A percentile compares a stretch with the other conserved stretches of the same genome.
These are phyloP conservation scores for Lamproptera curius DNA, from an alignment of 2,888 invertebrate species.

Conservation along the genomic window DNA sequence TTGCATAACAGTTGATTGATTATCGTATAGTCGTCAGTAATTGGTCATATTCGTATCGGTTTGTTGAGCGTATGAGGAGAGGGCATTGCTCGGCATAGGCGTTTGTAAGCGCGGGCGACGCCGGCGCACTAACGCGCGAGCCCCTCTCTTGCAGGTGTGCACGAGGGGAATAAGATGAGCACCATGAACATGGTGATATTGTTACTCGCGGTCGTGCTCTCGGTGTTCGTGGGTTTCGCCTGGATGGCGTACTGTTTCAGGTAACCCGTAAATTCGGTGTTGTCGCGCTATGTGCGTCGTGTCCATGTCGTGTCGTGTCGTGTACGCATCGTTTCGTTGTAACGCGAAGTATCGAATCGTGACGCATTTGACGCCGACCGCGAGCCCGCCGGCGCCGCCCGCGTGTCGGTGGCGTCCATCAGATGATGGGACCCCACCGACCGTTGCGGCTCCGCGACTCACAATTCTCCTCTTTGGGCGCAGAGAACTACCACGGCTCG, in stretches of 20 bases:
- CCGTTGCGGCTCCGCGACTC: constrained; percentile 42
- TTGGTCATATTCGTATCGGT: too few relatives aligned
- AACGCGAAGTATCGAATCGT: constrained; percentile 40
- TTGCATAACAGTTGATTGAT: not conserved
- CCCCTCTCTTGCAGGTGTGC: constrained; percentile 83
- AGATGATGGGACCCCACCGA: constrained; percentile 39
- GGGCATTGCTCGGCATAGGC: constrained; percentile 63
- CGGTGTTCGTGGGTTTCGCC: constrained; percentile 97
- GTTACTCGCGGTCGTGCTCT: constrained; percentile 94
- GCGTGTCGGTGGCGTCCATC: constrained; percentile 32
- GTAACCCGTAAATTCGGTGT: constrained; percentile 80
- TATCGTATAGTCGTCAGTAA: not conserved
- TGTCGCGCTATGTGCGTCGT: constrained; percentile 68
- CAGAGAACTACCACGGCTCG: constrained; percentile 98
- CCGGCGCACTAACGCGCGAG: constrained; percentile 74
- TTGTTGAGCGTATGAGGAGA: constrained; percentile 15
- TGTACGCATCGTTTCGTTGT: constrained; percentile 51
- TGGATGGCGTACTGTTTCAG: constrained; percentile 97
- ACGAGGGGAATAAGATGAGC: constrained; percentile 90
- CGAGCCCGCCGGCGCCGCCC: constrained; percentile 45
- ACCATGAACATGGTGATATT: constrained; percentile 94
- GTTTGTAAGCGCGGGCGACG: constrained; percentile 56
- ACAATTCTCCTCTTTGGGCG: constrained; percentile 72
- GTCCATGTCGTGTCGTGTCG: constrained; percentile 37
- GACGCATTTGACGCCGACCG: constrained; percentile 54